phyloP scores from a whole-genome alignment of 2,888 invertebrate genomes.

The Andrena hattorfiana region DNA sequence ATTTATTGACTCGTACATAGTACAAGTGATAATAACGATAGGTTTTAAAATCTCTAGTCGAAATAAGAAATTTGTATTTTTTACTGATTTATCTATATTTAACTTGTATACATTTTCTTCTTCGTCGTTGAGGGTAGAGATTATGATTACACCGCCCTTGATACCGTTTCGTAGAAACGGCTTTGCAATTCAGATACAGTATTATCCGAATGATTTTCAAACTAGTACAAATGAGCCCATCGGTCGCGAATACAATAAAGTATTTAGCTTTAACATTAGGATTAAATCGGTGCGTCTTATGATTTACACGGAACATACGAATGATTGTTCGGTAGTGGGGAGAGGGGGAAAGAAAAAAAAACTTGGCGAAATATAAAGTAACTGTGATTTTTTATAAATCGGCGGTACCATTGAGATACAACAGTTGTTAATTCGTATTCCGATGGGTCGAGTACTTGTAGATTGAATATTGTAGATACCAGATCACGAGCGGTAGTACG shows the following conservation, averaged over 20 bases:
- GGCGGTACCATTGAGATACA: constrained; percentile 27
- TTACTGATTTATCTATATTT: constrained; percentile 58
- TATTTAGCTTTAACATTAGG: constrained; percentile 36
- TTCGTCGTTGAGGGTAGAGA: constrained; percentile 29
- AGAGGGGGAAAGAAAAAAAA: not conserved
- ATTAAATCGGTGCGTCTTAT: constrained; percentile 16
- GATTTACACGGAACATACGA: constrained; percentile 15
- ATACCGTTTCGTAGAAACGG: constrained; percentile 41
- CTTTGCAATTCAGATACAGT: constrained; percentile 35
- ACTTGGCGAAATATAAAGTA: constrained; percentile 21
- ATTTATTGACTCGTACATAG: constrained; percentile 54
- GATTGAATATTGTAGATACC: constrained; percentile 16
- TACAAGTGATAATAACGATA: constrained; percentile 62
- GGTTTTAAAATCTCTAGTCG: constrained; percentile 68
- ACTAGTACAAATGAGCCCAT: constrained; percentile 36
- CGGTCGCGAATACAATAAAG: constrained; percentile 34
- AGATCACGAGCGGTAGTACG: constrained; percentile 4
- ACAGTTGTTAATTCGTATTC: constrained; percentile 44
- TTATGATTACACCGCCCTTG: constrained; percentile 35
- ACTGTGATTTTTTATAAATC: constrained; percentile 60
- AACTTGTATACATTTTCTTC: constrained; percentile 48
- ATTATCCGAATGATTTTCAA: constrained; percentile 41
- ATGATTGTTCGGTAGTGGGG: constrained; percentile 4
- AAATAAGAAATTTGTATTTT: constrained; percentile 61
- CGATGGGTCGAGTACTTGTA: constrained; percentile 48